phyloP scores from a whole-genome alignment of 2,888 invertebrate species.

The Spisula solida region DNA sequence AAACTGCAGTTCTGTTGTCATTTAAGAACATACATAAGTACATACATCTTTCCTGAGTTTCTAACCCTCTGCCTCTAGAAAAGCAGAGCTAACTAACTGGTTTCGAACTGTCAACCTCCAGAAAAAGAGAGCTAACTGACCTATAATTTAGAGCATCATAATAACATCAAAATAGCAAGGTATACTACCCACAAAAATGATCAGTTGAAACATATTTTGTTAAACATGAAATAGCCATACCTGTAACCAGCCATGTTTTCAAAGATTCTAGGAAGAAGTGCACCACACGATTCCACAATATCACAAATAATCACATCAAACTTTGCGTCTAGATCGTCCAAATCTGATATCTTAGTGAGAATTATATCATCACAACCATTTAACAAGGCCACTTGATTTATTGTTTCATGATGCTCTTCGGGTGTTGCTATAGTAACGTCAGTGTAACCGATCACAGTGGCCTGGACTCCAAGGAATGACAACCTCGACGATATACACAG shows the following conservation, averaged over 20 bases:
- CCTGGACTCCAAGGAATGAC: conserved; percentile 80
- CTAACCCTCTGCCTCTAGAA: no score
- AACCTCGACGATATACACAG: conserved; percentile 77
- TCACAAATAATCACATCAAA: conserved; percentile 77
- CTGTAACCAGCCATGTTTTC: conserved; percentile 83
- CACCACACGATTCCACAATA: conserved; percentile 79
- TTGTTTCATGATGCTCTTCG: conserved; percentile 69
- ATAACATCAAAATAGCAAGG: no score
- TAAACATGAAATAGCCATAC: conserved; percentile 58
- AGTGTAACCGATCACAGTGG: conserved; percentile 73
- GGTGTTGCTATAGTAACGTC: conserved; percentile 72
- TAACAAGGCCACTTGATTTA: conserved; percentile 66
- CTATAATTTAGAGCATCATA: no score
- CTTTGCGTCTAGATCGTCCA: conserved; percentile 55
- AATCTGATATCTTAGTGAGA: conserved; percentile 61
- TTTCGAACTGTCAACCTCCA: no score
- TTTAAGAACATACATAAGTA: no score
- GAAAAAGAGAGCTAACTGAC: no score
- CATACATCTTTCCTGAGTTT: no score
- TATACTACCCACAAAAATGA: no score
- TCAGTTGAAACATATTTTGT: no score
- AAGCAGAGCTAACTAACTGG: no score
- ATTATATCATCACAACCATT: conserved; percentile 70
- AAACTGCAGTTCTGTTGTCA: no score
- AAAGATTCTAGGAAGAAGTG: conserved; percentile 79